Base-by-base conservation (phyloP, 1,140 invertebrate genomes). In the Psilanteris sp. region DNA sequence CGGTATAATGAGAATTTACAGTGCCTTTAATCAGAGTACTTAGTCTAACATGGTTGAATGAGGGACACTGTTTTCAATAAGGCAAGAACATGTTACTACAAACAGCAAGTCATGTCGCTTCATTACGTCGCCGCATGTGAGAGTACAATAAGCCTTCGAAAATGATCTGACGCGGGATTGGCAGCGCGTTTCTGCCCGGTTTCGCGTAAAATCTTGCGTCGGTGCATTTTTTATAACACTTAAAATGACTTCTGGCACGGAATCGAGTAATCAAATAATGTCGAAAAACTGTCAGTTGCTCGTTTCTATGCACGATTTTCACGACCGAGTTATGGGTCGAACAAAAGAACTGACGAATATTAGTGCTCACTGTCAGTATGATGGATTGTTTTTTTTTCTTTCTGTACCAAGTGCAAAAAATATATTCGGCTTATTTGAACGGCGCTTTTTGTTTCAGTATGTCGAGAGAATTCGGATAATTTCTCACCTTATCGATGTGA, bases 31-130 rank as follows among this genome's bases (percentile, higher is more conserved):
- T 64, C 36, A 24, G 32, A 16, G 7, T 34, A 36, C 43, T 10
- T n/a, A 32, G 32, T 50, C 46, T 43, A 41, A 70, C 68, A 44
- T 64, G 74, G 41, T 36, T 64, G 78, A 73, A 83, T 85, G 85
- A 84, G 85, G 80, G 83, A 85, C 83, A 85, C 83, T 84, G 84
- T 79, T 87, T 87, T 86, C 84, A 85, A 85, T 86, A 87, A 86
- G 79, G 80, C 80, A 86, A 84, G 83, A 87, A 85, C 83, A 87
- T 79, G 83, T 73, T 34, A 15, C 75, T 24, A 78, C 77, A 84
- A 86, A 85, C 82, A 80, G 84, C 84, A 85, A 85, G 84, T 87
- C 85, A 87, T 83, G 83, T 84, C 81, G 80, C 73, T 85, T 86
- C 83, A 86, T 85, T 86, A 86, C 81, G 82, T 78, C 64, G 78